Evolutionary conservation across 2,113 vertebrate genomes (phyloP).

Genomic region (Oreochromis tanganicae): DNA sequence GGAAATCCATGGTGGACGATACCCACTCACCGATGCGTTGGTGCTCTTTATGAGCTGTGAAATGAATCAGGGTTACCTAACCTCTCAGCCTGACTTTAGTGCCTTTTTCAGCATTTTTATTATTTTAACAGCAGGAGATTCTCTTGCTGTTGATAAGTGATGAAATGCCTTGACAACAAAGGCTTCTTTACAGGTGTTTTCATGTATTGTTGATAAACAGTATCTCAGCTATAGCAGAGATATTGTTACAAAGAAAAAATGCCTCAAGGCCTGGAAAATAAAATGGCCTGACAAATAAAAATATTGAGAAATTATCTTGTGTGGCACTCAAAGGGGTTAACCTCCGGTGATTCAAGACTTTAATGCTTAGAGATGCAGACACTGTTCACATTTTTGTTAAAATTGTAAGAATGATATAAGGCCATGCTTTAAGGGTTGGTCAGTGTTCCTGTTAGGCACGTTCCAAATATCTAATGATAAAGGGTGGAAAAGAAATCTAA

Average conservation of each 20-base stretch:
- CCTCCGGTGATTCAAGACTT: neutral
- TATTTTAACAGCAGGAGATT: conserved; percentile 38
- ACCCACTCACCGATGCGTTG: conserved; percentile 7
- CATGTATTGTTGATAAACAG: conserved; percentile 9
- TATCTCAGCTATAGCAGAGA: neutral
- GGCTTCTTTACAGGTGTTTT: neutral
- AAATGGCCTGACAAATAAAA: neutral
- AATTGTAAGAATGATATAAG: neutral
- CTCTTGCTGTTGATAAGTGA: conserved; percentile 45
- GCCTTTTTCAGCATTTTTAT: conserved; percentile 45
- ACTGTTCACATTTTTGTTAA: neutral
- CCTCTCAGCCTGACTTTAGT: conserved; percentile 21
- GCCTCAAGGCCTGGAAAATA: neutral
- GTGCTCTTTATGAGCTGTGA: conserved; percentile 62
- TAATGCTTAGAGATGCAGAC: neutral
- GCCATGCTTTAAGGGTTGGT: neutral
- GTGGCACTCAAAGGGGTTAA: neutral
- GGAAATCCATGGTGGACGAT: conserved; percentile 29
- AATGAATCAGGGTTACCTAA: conserved; percentile 58
- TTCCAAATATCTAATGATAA: neutral
- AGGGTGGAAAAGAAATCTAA: conserved; percentile 13
- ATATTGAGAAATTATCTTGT: neutral
- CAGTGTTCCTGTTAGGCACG: neutral
- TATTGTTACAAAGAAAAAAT: neutral
- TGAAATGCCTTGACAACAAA: conserved; percentile 29